A percentile compares a stretch with the other conserved stretches of the same genome.
phyloP scores from a whole-genome alignment of 2,888 invertebrate species.

The Lagria hirta region DNA sequence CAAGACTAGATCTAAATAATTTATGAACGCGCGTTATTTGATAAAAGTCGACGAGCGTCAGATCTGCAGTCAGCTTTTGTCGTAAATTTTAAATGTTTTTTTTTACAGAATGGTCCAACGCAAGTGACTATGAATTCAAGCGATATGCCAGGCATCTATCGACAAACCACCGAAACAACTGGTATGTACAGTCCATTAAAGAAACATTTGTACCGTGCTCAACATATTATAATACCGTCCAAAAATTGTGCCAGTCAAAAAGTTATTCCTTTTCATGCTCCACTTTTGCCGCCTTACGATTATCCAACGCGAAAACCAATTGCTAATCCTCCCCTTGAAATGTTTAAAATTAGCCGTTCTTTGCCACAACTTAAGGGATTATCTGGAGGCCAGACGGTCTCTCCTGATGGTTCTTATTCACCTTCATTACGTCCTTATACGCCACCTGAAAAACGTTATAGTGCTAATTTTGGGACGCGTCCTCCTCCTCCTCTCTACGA shows the following conservation, averaged over 20 bases:
- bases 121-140: conserved; percentile 41
- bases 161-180: conserved; percentile 52
- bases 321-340: conserved; percentile 31
- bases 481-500: conserved; percentile 9
- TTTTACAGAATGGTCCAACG: conserved; percentile 48
- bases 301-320: conserved; percentile 23
- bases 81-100: no score
- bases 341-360: conserved; percentile 43
- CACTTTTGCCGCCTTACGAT: conserved; percentile 38
- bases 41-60: no score
- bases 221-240: conserved; percentile 50
- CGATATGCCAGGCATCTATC: conserved; percentile 49
- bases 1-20: no score
- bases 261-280: conserved; percentile 45
- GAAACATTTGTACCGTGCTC: conserved; percentile 47
- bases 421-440: conserved; percentile 41
- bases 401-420: conserved; percentile 8
- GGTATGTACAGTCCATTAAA: conserved; percentile 54
- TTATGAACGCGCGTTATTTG: no score
- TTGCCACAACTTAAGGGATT: conserved; percentile 40
- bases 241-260: conserved; percentile 50
- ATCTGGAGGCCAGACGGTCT: conserved; percentile 6
- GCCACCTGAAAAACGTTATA: conserved; percentile 51
- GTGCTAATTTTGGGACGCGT: conserved; percentile 44
- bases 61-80: no score